Evolutionary conservation across 1,140 invertebrate species (phyloP), one percentile per base, ranked within the genome.

Genomic region (Maconellicoccus hirsutus): DNA sequence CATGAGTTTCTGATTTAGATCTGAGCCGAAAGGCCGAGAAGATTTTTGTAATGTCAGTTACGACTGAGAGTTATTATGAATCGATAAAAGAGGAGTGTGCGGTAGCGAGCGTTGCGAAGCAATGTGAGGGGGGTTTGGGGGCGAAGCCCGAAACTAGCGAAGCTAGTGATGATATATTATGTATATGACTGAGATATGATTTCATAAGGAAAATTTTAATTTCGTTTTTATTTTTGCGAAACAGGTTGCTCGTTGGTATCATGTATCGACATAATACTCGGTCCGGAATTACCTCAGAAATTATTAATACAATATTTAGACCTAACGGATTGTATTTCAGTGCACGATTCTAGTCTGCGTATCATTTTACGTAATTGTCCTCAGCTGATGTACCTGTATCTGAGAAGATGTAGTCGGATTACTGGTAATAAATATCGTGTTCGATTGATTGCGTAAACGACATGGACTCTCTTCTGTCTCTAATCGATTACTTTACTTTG

Each of bases 381-480:
- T 1, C 90, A 93, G 74, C 82, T 96, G 42, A 86, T 87, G 71
- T 93, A 90, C 79, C 82, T 96, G n/a, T 96, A 94, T 79, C 83
- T 96, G 21, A 82, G 94, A 73, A 83, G 93, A 76, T 96, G 94
- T 80, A 83, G 87, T 75, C 86, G 89, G 80, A 88, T 94, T 71
- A 93, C 91, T 79, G 88, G 88, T 89, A 78, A 70, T 19, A 27
- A 12, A 59, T 4, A 66, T 22, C 10, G n/a, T n/a, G n/a, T n/a
- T n/a, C n/a, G n/a, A n/a, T 42, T 42, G 8, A 10, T 42, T 42
- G 39, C n/a, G 39, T 10, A 42, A 42, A 42, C 39, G 39, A n/a
- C n/a, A n/a, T n/a, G n/a, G n/a, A 23, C 61, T 23, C 22, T 66
- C 22, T 25, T 66, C 19, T 23, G 8, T 26, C 61, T 66, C 22